phyloP scores from a whole-genome alignment of 2,888 invertebrate genomes.

The Steromphala cineraria region DNA sequence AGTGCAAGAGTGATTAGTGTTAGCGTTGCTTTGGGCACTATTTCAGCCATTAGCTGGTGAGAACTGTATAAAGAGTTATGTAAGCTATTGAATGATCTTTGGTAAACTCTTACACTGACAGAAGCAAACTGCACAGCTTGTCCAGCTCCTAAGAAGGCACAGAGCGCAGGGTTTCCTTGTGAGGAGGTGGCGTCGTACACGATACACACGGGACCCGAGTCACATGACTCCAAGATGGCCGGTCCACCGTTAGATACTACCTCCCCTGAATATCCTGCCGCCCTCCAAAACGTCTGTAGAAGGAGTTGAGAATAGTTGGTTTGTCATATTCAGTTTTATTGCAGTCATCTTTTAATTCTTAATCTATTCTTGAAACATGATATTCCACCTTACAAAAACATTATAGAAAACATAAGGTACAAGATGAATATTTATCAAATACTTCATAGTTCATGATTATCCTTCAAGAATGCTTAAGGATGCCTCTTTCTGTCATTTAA shows the following conservation, averaged over 20 bases:
- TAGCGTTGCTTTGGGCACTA: no score
- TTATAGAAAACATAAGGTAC: no score
- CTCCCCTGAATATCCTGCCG: conserved; percentile 73
- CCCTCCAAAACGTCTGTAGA: conserved; percentile 72
- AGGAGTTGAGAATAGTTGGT: background rate
- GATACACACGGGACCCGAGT: conserved; percentile 70
- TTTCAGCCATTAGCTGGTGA: no score
- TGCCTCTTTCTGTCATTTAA: no score
- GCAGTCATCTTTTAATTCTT: no score
- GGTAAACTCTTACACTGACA: conserved; percentile 41
- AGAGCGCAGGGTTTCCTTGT: conserved; percentile 73
- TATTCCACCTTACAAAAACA: no score
- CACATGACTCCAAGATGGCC: conserved; percentile 47
- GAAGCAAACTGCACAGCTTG: conserved; percentile 66
- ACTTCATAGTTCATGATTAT: no score
- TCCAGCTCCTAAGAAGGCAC: conserved; percentile 74
- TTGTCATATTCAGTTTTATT: no score
- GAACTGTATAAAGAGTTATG: background rate
- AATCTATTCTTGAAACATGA: no score
- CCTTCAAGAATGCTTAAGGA: no score
- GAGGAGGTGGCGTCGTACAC: conserved; percentile 72
- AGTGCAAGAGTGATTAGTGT: no score
- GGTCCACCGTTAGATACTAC: conserved; percentile 71
- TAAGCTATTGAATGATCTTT: background rate
- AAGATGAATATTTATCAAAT: no score